Evolutionary conservation across 2,113 vertebrate genomes (phyloP).

Genomic region (Myanophis thanlyinensis): DNA sequence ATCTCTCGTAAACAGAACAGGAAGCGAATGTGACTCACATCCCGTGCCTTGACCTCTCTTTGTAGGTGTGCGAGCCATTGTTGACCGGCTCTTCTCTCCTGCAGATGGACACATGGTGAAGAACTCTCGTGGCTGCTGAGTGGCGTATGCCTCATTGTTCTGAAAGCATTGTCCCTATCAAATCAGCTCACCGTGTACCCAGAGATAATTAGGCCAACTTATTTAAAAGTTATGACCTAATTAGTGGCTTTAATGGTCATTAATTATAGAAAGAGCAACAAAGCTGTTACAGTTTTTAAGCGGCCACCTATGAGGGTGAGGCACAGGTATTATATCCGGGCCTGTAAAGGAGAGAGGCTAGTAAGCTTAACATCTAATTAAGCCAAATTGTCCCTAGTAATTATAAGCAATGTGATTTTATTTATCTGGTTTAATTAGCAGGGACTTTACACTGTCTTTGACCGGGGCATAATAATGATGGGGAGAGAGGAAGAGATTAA

Average conservation of each 20-base stretch:
- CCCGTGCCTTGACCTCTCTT: neutral
- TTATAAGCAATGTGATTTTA: conserved; percentile 82
- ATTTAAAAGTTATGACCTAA: conserved; percentile 82
- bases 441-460: conserved; percentile 65
- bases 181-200: conserved; percentile 70
- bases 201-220: conserved; percentile 80
- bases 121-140: conserved; percentile 54
- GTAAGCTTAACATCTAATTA: conserved; percentile 78
- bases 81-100: neutral
- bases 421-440: conserved; percentile 75
- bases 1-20: neutral
- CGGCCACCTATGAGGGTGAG: conserved; percentile 61
- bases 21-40: neutral
- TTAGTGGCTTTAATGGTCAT: conserved; percentile 76
- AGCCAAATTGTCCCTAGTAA: conserved; percentile 72
- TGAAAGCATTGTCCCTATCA: conserved; percentile 66
- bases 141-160: conserved; percentile 52
- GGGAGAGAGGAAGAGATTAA: conserved; percentile 58
- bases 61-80: neutral
- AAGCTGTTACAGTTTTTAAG: conserved; percentile 72
- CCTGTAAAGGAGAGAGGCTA: conserved; percentile 73
- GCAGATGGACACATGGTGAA: neutral
- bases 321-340: conserved; percentile 71
- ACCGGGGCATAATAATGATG: conserved; percentile 68
- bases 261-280: conserved; percentile 80